Evolutionary conservation across 1,140 invertebrate genomes (phyloP).

Genomic region (Trichonephila inaurata): DNA sequence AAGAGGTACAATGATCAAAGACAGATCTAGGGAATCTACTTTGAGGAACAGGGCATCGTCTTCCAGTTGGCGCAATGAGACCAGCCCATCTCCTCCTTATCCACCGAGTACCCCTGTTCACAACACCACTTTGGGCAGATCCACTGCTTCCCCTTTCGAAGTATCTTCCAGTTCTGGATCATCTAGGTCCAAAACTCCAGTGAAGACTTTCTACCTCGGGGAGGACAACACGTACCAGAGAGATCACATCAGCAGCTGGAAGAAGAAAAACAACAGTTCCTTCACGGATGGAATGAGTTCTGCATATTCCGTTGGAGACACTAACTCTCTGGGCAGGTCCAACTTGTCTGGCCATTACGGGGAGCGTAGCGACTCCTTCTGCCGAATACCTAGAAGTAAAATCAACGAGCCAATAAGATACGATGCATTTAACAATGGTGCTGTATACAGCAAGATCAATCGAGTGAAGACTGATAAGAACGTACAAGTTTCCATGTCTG

Average conservation of each 20-base stretch:
- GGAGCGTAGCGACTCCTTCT: slow-evolving; percentile 53
- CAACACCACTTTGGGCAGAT: slow-evolving; percentile 15
- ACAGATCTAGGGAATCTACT: slow-evolving; percentile 61
- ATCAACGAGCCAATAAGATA: slow-evolving; percentile 29
- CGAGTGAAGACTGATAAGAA: slow-evolving; percentile 63
- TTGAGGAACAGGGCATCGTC: slow-evolving; percentile 9
- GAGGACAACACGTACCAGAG: slow-evolving; percentile 73
- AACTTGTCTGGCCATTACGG: slow-evolving; percentile 62
- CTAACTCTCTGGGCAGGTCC: slow-evolving; percentile 47
- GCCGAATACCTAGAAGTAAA: slow-evolving; percentile 53
- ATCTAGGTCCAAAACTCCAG: slow-evolving; percentile 71
- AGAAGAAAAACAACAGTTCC: slow-evolving; percentile 59
- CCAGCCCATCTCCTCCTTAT: slow-evolving; percentile 55
- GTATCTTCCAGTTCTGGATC: slow-evolving; percentile 73
- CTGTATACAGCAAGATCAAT: slow-evolving; percentile 46
- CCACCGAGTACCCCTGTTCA: slow-evolving; percentile 37
- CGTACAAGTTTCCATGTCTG: slow-evolving; percentile 71
- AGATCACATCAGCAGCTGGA: slow-evolving; percentile 46
- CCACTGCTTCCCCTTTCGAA: slow-evolving; percentile 68
- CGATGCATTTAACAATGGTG: slow-evolving; percentile 42
- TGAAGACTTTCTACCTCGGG: slow-evolving; percentile 73
- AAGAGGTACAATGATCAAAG: slow-evolving; percentile 47
- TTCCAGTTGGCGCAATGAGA: slow-evolving; percentile 16
- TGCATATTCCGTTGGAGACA: slow-evolving; percentile 45
- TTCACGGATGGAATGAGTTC: slow-evolving; percentile 35